phyloP scores from a whole-genome alignment of 2,113 vertebrate species.

The Acrocephalus arundinaceus region DNA sequence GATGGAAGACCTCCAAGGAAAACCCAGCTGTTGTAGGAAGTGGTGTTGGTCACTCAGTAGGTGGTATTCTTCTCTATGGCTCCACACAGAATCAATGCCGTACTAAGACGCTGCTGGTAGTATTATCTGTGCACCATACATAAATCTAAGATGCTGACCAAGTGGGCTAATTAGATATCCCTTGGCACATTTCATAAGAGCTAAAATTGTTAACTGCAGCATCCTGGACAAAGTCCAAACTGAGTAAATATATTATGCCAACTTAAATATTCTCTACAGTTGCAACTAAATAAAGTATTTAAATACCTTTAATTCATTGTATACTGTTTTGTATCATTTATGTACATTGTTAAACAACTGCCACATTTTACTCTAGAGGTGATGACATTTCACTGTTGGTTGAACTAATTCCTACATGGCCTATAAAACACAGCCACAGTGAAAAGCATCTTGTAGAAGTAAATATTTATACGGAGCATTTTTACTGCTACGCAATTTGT shows the following conservation, averaged over 20 bases:
- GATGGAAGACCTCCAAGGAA: slow-evolving; percentile 71
- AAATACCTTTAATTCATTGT: slow-evolving; percentile 3
- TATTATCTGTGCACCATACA: neutral
- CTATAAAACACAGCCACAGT: neutral
- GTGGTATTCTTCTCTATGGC: slow-evolving; percentile 49
- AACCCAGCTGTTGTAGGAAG: slow-evolving; percentile 66
- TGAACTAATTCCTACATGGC: slow-evolving; percentile 3
- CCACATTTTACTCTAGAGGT: slow-evolving; percentile 29
- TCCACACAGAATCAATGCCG: neutral
- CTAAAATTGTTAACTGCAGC: slow-evolving; percentile 48
- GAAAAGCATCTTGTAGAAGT: neutral
- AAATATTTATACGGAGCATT: slow-evolving; percentile 21
- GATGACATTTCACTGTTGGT: slow-evolving; percentile 22
- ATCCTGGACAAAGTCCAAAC: slow-evolving; percentile 41
- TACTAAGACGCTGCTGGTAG: neutral
- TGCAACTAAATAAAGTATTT: slow-evolving; percentile 35
- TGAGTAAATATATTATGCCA: neutral
- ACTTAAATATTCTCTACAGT: slow-evolving; percentile 28
- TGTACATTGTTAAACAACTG: neutral
- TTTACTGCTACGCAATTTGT: neutral
- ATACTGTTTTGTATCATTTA: slow-evolving; percentile 12
- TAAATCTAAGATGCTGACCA: slow-evolving; percentile 55
- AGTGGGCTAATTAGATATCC: slow-evolving; percentile 57
- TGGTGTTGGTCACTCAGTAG: slow-evolving; percentile 57
- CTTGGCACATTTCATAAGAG: slow-evolving; percentile 40